These are phyloP conservation scores for Montipora efflorescens DNA, from an alignment of 64 coral and sea anemone genomes.

Conservation along the genomic window DNA sequence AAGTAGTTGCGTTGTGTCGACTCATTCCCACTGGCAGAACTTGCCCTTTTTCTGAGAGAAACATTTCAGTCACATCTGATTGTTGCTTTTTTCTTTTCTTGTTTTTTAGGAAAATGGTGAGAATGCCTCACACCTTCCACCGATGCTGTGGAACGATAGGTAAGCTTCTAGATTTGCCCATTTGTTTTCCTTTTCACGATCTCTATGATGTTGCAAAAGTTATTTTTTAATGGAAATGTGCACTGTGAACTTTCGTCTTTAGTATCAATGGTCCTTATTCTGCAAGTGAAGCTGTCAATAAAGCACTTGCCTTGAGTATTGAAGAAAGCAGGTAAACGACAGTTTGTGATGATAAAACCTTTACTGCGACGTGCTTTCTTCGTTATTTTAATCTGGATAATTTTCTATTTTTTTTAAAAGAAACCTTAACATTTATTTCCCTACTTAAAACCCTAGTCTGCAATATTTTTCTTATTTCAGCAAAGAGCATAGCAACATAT, in stretches of 20 bases:
- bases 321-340: slow-evolving; percentile 10
- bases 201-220: slow-evolving; percentile 6
- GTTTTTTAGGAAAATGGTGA: slow-evolving; percentile 1
- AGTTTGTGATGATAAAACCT: background rate
- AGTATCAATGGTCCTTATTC: slow-evolving; percentile 7
- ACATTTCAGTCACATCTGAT: background rate
- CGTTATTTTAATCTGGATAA: background rate
- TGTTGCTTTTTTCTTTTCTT: background rate
- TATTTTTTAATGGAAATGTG: background rate
- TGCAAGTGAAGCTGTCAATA: slow-evolving; percentile 10
- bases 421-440: slow-evolving; percentile 1
- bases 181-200: background rate
- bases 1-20: slow-evolving; percentile 7
- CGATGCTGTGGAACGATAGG: background rate
- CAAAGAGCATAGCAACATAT: background rate
- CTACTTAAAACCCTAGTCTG: background rate
- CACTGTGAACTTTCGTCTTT: background rate
- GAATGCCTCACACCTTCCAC: background rate
- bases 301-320: too few species aligned
- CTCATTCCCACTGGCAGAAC: background rate
- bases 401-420: background rate
- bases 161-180: background rate
- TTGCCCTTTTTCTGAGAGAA: background rate
- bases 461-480: background rate
- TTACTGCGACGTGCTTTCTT: background rate